Evolutionary conservation across 2,797 vertebrate species (phyloP).

Genomic region (Hephaestus fuliginosus): DNA sequence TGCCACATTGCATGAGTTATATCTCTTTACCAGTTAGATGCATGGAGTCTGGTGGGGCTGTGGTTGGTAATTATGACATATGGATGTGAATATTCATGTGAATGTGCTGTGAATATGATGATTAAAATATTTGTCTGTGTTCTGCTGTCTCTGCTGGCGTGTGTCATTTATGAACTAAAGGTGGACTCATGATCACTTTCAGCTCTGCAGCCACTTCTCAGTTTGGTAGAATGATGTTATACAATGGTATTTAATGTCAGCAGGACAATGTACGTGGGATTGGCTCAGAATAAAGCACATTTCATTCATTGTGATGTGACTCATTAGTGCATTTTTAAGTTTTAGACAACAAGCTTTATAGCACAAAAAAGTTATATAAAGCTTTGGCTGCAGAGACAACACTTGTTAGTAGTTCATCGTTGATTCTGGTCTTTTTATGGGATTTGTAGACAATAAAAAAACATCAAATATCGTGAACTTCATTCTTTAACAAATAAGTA

Average conservation of each 20-base stretch:
- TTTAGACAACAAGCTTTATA: neutral
- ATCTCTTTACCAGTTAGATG: slow-evolving; percentile 10
- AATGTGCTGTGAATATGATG: slow-evolving; percentile 42
- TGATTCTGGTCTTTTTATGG: neutral
- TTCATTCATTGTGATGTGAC: neutral
- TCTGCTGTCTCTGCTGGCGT: neutral
- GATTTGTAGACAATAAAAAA: too few relatives aligned
- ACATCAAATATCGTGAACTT: neutral
- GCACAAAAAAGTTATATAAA: neutral
- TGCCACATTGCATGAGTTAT: neutral
- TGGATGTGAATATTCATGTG: slow-evolving; percentile 70
- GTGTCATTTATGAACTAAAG: slow-evolving; percentile 19
- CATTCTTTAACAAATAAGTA: neutral
- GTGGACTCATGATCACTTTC: slow-evolving; percentile 1
- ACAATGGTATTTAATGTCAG: neutral
- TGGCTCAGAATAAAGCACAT: neutral
- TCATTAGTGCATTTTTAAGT: neutral
- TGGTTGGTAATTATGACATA: slow-evolving; percentile 42
- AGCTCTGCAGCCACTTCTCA: neutral
- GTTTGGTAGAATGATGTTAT: neutral
- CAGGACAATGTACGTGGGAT: neutral
- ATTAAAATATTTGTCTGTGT: slow-evolving; percentile 8
- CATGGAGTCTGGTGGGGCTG: neutral
- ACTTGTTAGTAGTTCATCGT: neutral
- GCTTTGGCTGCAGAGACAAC: neutral